Percentiles rank a stretch among this genome's conserved stretches.
These are phyloP conservation scores for Ernsta delagoae DNA, from an alignment of 2,888 invertebrate species.

Conservation along the genomic window DNA sequence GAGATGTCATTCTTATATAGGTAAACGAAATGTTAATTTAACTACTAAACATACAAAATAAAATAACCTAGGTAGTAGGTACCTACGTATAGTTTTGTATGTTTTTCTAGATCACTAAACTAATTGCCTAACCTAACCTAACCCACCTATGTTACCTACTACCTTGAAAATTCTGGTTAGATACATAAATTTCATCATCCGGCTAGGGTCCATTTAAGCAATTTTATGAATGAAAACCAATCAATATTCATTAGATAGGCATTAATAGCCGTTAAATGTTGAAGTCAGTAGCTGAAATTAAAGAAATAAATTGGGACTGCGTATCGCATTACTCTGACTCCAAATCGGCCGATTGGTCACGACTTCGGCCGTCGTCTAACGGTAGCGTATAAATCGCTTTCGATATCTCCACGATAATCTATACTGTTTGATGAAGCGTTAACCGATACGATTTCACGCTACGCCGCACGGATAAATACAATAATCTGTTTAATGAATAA, in stretches of 20 bases:
- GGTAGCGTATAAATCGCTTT: constrained; percentile 43
- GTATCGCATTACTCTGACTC: constrained; percentile 39
- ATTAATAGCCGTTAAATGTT: constrained; percentile 28
- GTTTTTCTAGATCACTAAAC: too few species aligned
- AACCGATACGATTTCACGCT: constrained; percentile 76
- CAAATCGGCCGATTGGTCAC: constrained; percentile 66
- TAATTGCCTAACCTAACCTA: too few species aligned
- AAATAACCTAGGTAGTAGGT: too few species aligned
- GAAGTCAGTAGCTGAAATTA: constrained; percentile 37
- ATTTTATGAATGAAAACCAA: constrained; percentile 16
- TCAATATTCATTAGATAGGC: constrained; percentile 24
- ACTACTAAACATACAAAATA: too few species aligned
- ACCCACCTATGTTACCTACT: too few species aligned
- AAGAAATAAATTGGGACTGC: constrained; percentile 35
- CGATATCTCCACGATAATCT: constrained; percentile 50
- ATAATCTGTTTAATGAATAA: constrained; percentile 73
- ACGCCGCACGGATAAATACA: constrained; percentile 63
- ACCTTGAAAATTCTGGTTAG: too few species aligned
- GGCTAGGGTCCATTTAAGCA: neutral
- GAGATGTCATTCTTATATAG: too few species aligned
- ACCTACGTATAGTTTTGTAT: too few species aligned
- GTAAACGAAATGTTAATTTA: too few species aligned
- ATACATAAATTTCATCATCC: too few species aligned
- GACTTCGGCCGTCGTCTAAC: constrained; percentile 49
- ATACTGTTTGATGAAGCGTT: constrained; percentile 62